Conservation (phyloP, 2,113 vertebrate genomes). For the Gallinago paraguaiae region DNA sequence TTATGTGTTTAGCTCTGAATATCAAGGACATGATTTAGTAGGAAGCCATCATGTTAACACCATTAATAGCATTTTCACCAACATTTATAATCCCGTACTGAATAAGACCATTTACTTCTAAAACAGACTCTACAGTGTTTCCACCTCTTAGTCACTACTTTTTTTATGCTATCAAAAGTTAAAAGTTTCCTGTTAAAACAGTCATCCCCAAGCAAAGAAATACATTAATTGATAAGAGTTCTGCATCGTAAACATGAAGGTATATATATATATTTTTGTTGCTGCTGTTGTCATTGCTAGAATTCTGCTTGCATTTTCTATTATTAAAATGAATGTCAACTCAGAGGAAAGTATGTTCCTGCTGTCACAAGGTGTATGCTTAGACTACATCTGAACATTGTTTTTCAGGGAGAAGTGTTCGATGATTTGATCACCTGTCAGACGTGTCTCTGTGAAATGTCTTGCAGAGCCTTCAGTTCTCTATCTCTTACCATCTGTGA, state of each 20-base stretch:
- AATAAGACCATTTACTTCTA: conserved; percentile 22
- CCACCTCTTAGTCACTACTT: background rate
- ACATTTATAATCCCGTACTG: conserved; percentile 39
- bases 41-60: conserved; percentile 58
- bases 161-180: conserved; percentile 26
- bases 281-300: conserved; percentile 45
- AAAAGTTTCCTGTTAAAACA: conserved; percentile 38
- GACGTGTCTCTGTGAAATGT: conserved; percentile 73
- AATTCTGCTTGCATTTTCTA: conserved; percentile 69
- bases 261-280: conserved; percentile 23
- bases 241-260: conserved; percentile 35
- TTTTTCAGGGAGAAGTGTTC: conserved; percentile 75
- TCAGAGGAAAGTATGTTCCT: conserved; percentile 72
- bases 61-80: conserved; percentile 61
- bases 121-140: background rate
- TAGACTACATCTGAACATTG: conserved; percentile 77
- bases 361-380: conserved; percentile 72
- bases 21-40: conserved; percentile 55
- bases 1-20: conserved; percentile 67
- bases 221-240: conserved; percentile 54
- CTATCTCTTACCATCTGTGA: conserved; percentile 70
- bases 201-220: conserved; percentile 24
- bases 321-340: conserved; percentile 80
- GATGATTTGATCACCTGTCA: conserved; percentile 84
- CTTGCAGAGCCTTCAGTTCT: conserved; percentile 72